Base-by-base conservation (phyloP, 2,888 invertebrate genomes). In the Trachelus stipa region DNA sequence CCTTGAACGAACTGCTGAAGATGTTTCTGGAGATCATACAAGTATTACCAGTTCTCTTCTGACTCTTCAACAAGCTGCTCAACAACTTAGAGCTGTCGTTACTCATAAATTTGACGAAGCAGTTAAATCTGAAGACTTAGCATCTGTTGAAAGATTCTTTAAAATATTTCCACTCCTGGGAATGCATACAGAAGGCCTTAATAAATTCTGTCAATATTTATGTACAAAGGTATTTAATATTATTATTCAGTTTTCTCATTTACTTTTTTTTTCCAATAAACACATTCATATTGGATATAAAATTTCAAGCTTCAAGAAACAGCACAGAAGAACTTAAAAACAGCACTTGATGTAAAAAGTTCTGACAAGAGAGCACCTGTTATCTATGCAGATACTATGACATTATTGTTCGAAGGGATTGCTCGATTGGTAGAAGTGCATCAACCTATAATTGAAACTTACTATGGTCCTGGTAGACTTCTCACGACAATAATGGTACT, bases 101-200 rank as follows among this genome's bases (percentile, higher is more conserved):
- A 94, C 94, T 74, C 94, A 93, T 76, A 95, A 97, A 89, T 98
- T 99, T 90, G 97, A 98, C 86, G 98, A 98, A 88, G 98, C 99
- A 6, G 96, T 98, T 0, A 94, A 95, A 78, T 95, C 94, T 76
- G 97, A 97, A 86, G 98, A 99, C 91, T 94, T 97, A 71, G 96
- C 96, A 0, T 96, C 97, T 0, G 97, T 99, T 31, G 98, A 99
- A 90, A 93, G 99, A 77, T 97, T 99, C 90, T 99, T 99, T 91
- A 99, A 99, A 92, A 95, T 99, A 87, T 99, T 99, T 92, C 99
- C 99, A 0, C 93, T 99, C 80, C 93, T 99, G 12, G 98, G 98
- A 31, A 96, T 97, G 92, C 97, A 98, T 81, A 95, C 96, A 69
- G 97, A 97, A 85, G 99, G 99, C 0, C 94, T 99, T 23, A 94